phyloP scores from a whole-genome alignment of 2,113 vertebrate species.

The Nymphicus hollandicus region DNA sequence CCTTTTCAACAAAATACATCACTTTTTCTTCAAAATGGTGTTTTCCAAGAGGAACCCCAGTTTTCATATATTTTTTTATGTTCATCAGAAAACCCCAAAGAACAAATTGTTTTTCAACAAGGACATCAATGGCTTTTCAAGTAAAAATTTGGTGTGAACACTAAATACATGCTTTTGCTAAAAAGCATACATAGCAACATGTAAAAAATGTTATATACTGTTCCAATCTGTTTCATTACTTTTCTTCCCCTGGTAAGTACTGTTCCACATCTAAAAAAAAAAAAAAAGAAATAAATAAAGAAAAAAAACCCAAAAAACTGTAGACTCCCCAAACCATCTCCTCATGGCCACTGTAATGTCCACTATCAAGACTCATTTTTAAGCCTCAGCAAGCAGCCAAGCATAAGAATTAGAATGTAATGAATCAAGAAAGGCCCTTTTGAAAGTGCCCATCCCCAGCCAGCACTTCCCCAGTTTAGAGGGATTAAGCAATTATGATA shows the following conservation, averaged over 20 bases:
- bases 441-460: neutral
- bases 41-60: neutral
- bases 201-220: neutral
- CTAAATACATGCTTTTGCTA: neutral
- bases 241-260: neutral
- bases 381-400: neutral
- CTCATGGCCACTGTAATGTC: neutral
- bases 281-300: neutral
- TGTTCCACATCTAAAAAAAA: neutral
- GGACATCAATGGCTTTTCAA: neutral
- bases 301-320: neutral
- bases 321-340: neutral
- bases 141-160: neutral
- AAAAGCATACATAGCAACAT: neutral
- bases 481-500: neutral
- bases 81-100: neutral
- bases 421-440: neutral
- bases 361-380: neutral
- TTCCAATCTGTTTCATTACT: neutral
- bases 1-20: neutral
- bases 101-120: neutral
- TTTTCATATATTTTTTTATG: neutral
- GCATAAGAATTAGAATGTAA: neutral
- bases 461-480: neutral
- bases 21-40: neutral